Base-by-base conservation (phyloP, 2,113 vertebrate species). In the Ranitomeya variabilis region DNA sequence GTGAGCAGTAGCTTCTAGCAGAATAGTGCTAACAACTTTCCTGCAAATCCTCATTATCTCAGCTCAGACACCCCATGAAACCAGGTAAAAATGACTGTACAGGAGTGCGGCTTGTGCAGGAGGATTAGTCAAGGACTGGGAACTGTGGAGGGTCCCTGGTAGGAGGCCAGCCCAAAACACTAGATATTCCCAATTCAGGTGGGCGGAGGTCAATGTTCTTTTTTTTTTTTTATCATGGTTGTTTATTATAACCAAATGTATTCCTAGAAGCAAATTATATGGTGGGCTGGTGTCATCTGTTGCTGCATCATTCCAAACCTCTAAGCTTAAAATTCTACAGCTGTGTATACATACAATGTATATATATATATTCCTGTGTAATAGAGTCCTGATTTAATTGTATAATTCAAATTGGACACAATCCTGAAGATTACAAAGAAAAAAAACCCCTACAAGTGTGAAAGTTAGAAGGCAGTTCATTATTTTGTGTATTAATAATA, bases 11-110 rank as follows among this genome's bases (percentile, higher is more conserved):
- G 95, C 94, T 95, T 93, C 93, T 93, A 91, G 93, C 87, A 92
- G 90, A 92, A 96, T 91, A 92, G 94, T 95, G 90, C 94, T 94
- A 91, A 94, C 91, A 95, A 95, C 91, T 96, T 96, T 93, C 90
- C 85, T 89, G 91, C 90, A 80, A 60, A 90, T 91, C 93, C 93
- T 93, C 93, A 93, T 92, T 93, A 93, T 95, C 92, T 92, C 91
- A 92, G 92, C 91, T 90, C 89, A 84, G 92, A 89, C 90, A 89
- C 91, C 91, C 90, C 90, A 92, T 88, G 92, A 90, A 91, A 89
- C 91, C 37, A 52, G 90, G 92, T 76, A 76, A 51, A 45, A 76
- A 19, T 74, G 37, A 74, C 71, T 74, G 71, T 16, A 74, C 37
- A 89, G 93, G 87, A 87, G 92, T 73, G 87, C 14, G 92, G 90